These are phyloP conservation scores for Phasia obesa DNA, from an alignment of 2,888 invertebrate genomes.

Conservation along the genomic window DNA sequence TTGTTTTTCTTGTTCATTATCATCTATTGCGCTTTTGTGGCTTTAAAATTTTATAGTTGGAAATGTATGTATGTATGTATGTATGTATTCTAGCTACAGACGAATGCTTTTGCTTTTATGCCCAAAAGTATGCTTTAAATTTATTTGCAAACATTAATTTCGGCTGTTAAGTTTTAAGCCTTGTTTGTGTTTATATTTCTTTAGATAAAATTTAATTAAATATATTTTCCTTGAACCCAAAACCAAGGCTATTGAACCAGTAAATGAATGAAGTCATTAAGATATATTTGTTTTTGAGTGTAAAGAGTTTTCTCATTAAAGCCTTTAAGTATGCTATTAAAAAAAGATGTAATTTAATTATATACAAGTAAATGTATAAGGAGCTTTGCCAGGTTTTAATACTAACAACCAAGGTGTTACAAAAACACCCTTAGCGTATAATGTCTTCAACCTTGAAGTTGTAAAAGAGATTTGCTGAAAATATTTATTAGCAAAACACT, in stretches of 20 bases:
- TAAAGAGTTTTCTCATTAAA: background rate
- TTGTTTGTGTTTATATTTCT: constrained; percentile 1
- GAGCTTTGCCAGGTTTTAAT: too few relatives aligned
- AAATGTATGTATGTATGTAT: too few relatives aligned
- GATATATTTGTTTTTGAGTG: too few relatives aligned
- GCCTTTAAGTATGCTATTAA: background rate
- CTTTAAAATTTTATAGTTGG: too few relatives aligned
- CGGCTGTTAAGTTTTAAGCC: background rate
- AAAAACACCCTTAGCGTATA: too few relatives aligned
- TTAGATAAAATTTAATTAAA: constrained; percentile 23
- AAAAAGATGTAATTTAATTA: background rate
- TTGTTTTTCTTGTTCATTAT: too few relatives aligned
- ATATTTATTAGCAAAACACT: too few relatives aligned
- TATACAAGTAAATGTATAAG: background rate
- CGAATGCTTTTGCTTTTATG: background rate
- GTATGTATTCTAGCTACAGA: background rate
- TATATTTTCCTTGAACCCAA: constrained; percentile 10
- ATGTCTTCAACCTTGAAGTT: too few relatives aligned
- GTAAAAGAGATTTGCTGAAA: too few relatives aligned
- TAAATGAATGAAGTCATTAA: constrained; percentile 6
- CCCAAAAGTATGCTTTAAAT: background rate
- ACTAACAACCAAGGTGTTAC: too few relatives aligned
- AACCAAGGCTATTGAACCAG: constrained; percentile 13
- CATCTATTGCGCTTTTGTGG: too few relatives aligned
- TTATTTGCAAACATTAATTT: background rate